Conservation (phyloP, 2,113 vertebrate species). For the Clupea harengus region DNA sequence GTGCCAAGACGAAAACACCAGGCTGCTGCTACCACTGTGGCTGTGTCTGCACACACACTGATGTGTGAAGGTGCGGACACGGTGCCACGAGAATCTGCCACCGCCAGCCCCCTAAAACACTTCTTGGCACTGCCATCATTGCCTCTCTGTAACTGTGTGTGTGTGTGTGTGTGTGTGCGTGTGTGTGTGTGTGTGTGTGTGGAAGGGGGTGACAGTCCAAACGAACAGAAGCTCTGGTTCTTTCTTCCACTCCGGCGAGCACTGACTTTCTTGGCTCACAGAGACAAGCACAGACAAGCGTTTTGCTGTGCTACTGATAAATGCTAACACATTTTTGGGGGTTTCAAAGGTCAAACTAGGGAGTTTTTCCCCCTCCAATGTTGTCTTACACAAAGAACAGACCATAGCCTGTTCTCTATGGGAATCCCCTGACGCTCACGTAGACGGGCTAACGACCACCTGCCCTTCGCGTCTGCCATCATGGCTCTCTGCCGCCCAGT, state of each 20-base stretch:
- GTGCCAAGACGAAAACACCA: not conserved
- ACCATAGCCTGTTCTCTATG: not conserved
- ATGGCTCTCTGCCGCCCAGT: not conserved
- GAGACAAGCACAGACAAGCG: not conserved
- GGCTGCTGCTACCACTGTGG: not conserved
- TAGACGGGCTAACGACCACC: not conserved
- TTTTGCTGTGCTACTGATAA: not conserved
- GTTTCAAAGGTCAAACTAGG: not conserved
- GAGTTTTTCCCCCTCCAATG: not conserved
- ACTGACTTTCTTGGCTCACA: not conserved
- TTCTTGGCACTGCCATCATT: not conserved
- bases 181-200: not conserved
- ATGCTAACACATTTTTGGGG: not conserved
- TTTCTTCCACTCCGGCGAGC: not conserved
- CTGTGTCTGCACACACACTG: not conserved
- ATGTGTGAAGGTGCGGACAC: not conserved
- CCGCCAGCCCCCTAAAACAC: not conserved
- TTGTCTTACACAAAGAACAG: not conserved
- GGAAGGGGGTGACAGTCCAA: not conserved
- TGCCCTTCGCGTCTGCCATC: not conserved
- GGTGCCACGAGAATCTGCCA: not conserved
- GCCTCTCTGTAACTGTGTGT: not conserved
- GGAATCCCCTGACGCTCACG: not conserved
- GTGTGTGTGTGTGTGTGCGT: conserved; percentile 6
- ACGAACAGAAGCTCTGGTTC: not conserved